These are phyloP conservation scores for Lepus townsendii DNA, from an alignment of 2,797 vertebrate species.

Conservation along the genomic window DNA sequence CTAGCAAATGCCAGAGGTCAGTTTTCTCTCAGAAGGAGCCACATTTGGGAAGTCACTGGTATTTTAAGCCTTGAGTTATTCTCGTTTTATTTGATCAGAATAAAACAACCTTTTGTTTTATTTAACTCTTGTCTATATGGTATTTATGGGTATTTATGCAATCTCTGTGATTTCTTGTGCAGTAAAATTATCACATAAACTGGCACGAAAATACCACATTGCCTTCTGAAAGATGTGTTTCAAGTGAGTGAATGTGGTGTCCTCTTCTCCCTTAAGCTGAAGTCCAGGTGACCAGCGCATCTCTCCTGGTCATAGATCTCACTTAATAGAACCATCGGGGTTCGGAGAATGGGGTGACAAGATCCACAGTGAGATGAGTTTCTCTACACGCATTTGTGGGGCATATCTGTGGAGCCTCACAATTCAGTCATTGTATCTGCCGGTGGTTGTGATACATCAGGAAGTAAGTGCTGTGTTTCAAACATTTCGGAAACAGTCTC, in stretches of 20 bases:
- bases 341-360: not conserved
- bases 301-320: not conserved
- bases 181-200: constrained; percentile 82
- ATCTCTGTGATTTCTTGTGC: constrained; percentile 79
- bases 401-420: not conserved
- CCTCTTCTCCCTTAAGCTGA: not conserved
- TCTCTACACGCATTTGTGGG: not conserved
- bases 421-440: not conserved
- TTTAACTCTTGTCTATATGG: constrained; percentile 23
- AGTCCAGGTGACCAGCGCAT: not conserved
- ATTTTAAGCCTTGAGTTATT: constrained; percentile 67
- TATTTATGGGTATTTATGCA: constrained; percentile 75
- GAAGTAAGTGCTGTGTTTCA: not conserved
- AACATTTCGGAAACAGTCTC: not conserved
- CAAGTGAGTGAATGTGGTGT: not conserved
- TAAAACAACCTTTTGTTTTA: constrained; percentile 22
- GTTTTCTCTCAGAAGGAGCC: constrained; percentile 73
- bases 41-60: constrained; percentile 81
- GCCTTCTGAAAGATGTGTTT: not conserved
- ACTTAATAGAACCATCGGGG: not conserved
- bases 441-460: not conserved
- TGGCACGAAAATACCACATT: constrained; percentile 48
- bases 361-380: not conserved
- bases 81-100: constrained; percentile 4
- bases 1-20: constrained; percentile 49